Evolutionary conservation across 1,140 invertebrate genomes (phyloP).

Genomic region (Aphelinus certus): DNA sequence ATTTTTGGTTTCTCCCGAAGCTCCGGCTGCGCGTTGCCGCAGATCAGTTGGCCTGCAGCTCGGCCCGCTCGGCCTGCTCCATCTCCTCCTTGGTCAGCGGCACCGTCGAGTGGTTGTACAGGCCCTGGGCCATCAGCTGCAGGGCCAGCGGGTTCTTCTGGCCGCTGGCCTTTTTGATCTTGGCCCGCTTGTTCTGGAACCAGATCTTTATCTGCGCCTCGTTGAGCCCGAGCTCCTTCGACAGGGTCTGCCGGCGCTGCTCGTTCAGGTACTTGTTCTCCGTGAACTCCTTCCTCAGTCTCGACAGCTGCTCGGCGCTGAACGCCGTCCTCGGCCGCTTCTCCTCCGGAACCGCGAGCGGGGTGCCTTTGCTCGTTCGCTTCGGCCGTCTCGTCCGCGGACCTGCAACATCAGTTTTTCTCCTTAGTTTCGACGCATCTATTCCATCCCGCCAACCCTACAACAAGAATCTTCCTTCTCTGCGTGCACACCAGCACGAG

Average conservation of each 20-base stretch:
- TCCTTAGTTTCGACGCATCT: background rate
- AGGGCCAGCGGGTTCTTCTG: constrained; percentile 89
- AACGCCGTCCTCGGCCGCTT: constrained; percentile 97
- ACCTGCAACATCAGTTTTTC: constrained; percentile 50
- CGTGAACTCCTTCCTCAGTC: constrained; percentile 93
- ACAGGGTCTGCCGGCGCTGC: constrained; percentile 88
- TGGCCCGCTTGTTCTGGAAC: constrained; percentile 98
- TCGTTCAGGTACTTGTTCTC: constrained; percentile 97
- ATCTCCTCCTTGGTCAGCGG: constrained; percentile 85
- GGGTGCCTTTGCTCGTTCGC: constrained; percentile 45
- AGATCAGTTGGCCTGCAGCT: constrained; percentile 61
- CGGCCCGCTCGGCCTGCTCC: constrained; percentile 66
- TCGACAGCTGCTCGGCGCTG: constrained; percentile 90
- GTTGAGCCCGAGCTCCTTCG: constrained; percentile 90
- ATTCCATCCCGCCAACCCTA: too few relatives aligned
- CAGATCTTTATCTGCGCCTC: constrained; percentile 99
- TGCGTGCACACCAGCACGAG: too few relatives aligned
- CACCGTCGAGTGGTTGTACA: constrained; percentile 91
- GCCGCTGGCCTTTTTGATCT: constrained; percentile 95
- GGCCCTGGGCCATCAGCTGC: constrained; percentile 93
- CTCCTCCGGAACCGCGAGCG: constrained; percentile 75
- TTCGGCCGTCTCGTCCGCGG: constrained; percentile 58
- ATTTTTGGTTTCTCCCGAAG: constrained; percentile 22
- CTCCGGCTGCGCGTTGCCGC: background rate
- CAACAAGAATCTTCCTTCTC: too few relatives aligned